Conservation (phyloP, 2,113 vertebrate species). For the Tonatia bakeri region DNA sequence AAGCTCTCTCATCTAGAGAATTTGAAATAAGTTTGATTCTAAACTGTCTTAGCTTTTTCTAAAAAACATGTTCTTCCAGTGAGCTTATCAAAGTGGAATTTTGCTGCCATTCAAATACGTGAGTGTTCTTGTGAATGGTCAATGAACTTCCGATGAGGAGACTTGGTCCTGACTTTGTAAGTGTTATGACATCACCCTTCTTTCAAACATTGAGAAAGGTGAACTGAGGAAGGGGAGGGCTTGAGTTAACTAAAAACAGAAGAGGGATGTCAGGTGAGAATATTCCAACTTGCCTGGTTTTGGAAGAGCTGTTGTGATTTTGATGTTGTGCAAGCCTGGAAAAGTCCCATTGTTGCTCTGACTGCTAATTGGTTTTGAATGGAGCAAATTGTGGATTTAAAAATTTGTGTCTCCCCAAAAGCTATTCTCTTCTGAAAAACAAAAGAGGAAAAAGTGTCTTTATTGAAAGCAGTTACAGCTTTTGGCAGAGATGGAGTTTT, state of each 20-base stretch:
- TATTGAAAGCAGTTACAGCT: slow-evolving; percentile 41
- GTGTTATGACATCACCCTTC: not conserved
- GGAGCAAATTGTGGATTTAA: slow-evolving; percentile 37
- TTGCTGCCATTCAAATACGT: not conserved
- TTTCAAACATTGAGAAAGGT: not conserved
- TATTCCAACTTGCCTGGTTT: not conserved
- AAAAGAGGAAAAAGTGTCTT: slow-evolving; percentile 28
- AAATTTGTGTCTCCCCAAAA: slow-evolving; percentile 34
- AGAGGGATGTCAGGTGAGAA: not conserved
- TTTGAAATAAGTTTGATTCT: not conserved
- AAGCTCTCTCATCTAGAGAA: not conserved
- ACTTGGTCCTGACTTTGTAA: not conserved
- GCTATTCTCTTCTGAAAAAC: slow-evolving; percentile 45
- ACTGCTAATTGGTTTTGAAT: slow-evolving; percentile 42
- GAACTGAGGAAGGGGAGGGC: not conserved
- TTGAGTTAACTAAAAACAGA: not conserved
- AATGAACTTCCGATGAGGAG: not conserved
- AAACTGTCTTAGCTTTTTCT: not conserved
- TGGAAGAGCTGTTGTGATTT: not conserved
- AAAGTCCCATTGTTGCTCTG: not conserved
- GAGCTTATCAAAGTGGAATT: slow-evolving; percentile 14
- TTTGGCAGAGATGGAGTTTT: slow-evolving; percentile 27
- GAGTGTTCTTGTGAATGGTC: not conserved
- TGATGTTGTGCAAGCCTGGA: not conserved
- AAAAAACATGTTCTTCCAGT: not conserved